Evolutionary conservation across 2,888 invertebrate species (phyloP), one percentile per base, ranked within the genome.

Genomic region (Pheosia tremula): DNA sequence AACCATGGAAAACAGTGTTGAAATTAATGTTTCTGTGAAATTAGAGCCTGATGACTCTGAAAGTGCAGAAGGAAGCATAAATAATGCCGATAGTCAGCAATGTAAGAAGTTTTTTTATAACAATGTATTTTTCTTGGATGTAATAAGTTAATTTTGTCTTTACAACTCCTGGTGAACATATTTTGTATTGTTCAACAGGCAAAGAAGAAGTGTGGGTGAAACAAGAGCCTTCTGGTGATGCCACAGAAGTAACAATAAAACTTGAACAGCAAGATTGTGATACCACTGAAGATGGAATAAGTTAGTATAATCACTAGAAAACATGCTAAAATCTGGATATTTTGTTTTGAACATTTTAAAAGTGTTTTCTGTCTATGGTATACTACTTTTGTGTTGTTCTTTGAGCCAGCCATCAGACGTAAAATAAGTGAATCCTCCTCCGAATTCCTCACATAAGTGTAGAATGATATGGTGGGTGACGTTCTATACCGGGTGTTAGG

Each of bases 181-280:
- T 50, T 47, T 57, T 53, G 50, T 24, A 36, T 59, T 76, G 71
- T 56, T 24, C 2, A 24, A 24, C 24, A 0, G 56, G 53, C 54
- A 61, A 74, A 52, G 68, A 65, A 52, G 74, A 69, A 37, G 13
- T 75, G 5, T 76, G 67, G 64, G 66, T 75, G 5, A 75, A 75
- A 52, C 13, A 64, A 0, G 74, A 75, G 7, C 49, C 56, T 3
- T 9, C 41, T 0, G 62, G 65, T 10, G 64, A 64, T 43, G 66
- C 58, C 13, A 53, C 60, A 41, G 58, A 71, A 47, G 62, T 62
- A 45, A 4, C n/a, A 4, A 5, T 41, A 0, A 67, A 60, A 39
- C 50, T 57, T 4, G 73, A 65, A 1, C 45, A 56, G 24, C 24
- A 24, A 5, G n/a, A 4, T 4, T 24, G 2, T 8, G 24, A 50